Evolutionary conservation across 2,888 invertebrate species (phyloP), one percentile per base, ranked within the genome.

Genomic region (Mactromeris polynyma): DNA sequence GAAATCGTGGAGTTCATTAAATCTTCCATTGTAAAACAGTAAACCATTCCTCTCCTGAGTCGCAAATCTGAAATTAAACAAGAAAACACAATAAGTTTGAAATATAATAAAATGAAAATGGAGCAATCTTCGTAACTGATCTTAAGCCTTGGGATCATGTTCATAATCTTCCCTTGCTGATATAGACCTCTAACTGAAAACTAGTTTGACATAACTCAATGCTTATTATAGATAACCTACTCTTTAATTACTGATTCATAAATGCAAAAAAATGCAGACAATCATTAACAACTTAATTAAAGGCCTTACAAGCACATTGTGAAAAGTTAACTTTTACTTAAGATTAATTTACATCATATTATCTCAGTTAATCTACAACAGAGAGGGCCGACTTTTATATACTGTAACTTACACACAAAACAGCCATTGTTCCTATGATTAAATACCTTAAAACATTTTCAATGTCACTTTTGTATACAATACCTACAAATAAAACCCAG

Each of bases 1-100:
- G 96, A 99, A 99, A 97, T 99, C 99, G 96, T 99, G 99, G 0
- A 98, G 97, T 96, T 99, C 99, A 96, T 99, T 99, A 97, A 99
- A 99, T 0, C 99, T 98, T 0, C 99, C 99, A 96, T 99, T 99
- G 97, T 99, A 99, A 0, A 99, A 97, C 0, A 99, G 97, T 0
- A 99, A 97, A 0, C 99, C 99, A 93, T 98, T 98, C 11, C 98
- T 97, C 31, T 98, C 97, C 93, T 98, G 98, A 0, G 99, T 99
- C 1, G 99, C 98, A 97, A 99, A 99, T 94, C 98, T 98, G 96
- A n/a, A 95, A 93, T 38, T 36, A n/a, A 87, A 64, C 38, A 78
- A 38, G 21, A 69, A 36, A 64, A 82, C 33, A 82, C 36, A 14
- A 58, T 82, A 46, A 38, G 38, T 36, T 73, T n/a, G 33, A 73